Evolutionary conservation across 2,797 vertebrate species (phyloP).

Genomic region (Muscicapa comitata): DNA sequence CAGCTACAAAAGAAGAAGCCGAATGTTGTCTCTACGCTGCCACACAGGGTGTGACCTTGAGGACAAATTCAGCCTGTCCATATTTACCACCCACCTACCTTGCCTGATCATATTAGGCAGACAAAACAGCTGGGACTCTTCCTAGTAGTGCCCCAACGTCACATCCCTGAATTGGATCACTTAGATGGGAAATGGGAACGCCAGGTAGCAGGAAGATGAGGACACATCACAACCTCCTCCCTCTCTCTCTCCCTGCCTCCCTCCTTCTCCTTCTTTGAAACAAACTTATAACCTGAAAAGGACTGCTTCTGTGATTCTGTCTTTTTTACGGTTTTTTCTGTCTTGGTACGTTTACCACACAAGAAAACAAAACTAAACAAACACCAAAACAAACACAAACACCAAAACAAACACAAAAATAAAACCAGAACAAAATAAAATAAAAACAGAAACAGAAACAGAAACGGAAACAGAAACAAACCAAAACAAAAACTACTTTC

Average conservation of each 20-base stretch:
- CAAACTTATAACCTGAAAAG: neutral
- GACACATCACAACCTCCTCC: neutral
- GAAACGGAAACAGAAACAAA: neutral
- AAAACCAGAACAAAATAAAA: neutral
- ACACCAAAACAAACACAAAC: neutral
- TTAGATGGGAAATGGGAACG: neutral
- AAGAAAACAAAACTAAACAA: neutral
- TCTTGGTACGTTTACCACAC: neutral
- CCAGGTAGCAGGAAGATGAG: neutral
- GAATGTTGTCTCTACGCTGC: neutral
- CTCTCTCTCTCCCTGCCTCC: neutral
- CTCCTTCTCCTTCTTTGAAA: neutral
- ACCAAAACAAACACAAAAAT: neutral
- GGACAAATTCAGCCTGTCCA: neutral
- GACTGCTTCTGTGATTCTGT: neutral
- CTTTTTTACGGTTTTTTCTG: neutral
- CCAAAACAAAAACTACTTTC: too few species aligned
- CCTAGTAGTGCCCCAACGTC: neutral
- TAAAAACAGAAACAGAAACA: neutral
- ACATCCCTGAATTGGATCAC: accelerated
- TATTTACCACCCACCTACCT: neutral
- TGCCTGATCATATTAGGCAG: neutral
- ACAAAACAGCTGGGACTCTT: neutral
- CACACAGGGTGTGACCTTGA: neutral
- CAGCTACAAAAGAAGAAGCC: neutral